These are phyloP conservation scores for Lepus oiostolus DNA, from an alignment of 2,797 vertebrate genomes.

Conservation along the genomic window DNA sequence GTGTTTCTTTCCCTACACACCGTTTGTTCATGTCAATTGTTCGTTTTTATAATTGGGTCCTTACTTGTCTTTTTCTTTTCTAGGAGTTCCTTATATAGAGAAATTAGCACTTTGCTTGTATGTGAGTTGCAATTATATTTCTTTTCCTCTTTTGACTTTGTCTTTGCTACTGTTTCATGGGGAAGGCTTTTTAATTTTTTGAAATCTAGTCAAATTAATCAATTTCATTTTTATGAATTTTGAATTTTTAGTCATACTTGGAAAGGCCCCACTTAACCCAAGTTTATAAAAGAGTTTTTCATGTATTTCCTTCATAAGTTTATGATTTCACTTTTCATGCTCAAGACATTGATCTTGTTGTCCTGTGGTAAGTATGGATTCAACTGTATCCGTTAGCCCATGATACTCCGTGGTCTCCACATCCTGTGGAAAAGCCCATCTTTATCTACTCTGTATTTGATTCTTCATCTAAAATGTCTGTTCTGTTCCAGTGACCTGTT, in stretches of 20 bases:
- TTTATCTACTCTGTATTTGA: not conserved
- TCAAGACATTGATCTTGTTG: not conserved
- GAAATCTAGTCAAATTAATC: constrained; percentile 43
- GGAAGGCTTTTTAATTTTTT: not conserved
- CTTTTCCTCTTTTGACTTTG: constrained; percentile 10
- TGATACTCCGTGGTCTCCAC: not conserved
- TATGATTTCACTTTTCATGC: constrained; percentile 20
- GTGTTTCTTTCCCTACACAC: constrained; percentile 49
- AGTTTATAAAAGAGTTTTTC: constrained; percentile 57
- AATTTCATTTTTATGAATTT: constrained; percentile 45
- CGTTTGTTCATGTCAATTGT: constrained; percentile 48
- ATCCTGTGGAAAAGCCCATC: not conserved
- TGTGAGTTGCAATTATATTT: constrained; percentile 33
- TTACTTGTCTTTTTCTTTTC: constrained; percentile 50
- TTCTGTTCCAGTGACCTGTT: not conserved
- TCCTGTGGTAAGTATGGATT: not conserved
- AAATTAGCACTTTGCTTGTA: constrained; percentile 32
- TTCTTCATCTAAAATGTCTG: not conserved
- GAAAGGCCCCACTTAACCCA: not conserved
- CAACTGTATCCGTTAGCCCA: constrained; percentile 13
- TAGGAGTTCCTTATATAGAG: constrained; percentile 58
- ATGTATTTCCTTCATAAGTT: constrained; percentile 39
- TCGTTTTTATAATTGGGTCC: constrained; percentile 59
- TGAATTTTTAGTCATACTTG: constrained; percentile 52
- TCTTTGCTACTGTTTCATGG: constrained; percentile 13